Percentiles rank a stretch among this genome's conserved stretches.
phyloP scores from a whole-genome alignment of 1,140 invertebrate species.

The Dinothrombium tinctorium region DNA sequence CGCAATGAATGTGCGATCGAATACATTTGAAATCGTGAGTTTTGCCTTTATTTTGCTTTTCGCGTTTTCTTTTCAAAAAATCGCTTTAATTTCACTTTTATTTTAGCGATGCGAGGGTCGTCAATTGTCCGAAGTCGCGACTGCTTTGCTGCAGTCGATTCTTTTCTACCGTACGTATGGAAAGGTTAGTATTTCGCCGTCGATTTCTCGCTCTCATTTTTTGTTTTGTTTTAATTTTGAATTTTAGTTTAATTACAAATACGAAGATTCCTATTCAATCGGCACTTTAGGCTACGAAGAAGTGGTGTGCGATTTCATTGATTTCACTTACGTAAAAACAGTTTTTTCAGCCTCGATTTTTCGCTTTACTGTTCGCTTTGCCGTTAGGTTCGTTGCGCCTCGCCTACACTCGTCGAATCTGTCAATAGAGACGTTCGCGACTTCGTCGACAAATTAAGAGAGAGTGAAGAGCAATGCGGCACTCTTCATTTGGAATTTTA shows the following conservation, averaged over 20 bases:
- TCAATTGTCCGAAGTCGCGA: slow-evolving; percentile 80
- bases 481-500: slow-evolving; percentile 85
- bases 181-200: slow-evolving; percentile 29
- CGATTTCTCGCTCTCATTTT: neutral
- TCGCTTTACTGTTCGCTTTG: slow-evolving; percentile 5
- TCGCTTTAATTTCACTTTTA: neutral
- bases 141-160: slow-evolving; percentile 80
- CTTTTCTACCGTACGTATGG: slow-evolving; percentile 79
- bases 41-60: slow-evolving; percentile 1
- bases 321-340: slow-evolving; percentile 61
- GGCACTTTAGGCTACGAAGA: slow-evolving; percentile 83
- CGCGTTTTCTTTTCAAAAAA: slow-evolving; percentile 3
- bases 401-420: slow-evolving; percentile 40
- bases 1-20: slow-evolving; percentile 65
- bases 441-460: slow-evolving; percentile 6
- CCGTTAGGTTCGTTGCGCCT: slow-evolving; percentile 52
- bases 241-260: slow-evolving; percentile 55
- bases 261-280: slow-evolving; percentile 76
- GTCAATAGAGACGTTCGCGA: slow-evolving; percentile 52
- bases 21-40: slow-evolving; percentile 50
- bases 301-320: slow-evolving; percentile 88
- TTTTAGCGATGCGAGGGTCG: slow-evolving; percentile 37
- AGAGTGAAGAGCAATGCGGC: slow-evolving; percentile 30
- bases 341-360: neutral
- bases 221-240: slow-evolving; percentile 1